These are phyloP conservation scores for Margarornis squamiger DNA, from an alignment of 2,797 vertebrate species.

Conservation along the genomic window DNA sequence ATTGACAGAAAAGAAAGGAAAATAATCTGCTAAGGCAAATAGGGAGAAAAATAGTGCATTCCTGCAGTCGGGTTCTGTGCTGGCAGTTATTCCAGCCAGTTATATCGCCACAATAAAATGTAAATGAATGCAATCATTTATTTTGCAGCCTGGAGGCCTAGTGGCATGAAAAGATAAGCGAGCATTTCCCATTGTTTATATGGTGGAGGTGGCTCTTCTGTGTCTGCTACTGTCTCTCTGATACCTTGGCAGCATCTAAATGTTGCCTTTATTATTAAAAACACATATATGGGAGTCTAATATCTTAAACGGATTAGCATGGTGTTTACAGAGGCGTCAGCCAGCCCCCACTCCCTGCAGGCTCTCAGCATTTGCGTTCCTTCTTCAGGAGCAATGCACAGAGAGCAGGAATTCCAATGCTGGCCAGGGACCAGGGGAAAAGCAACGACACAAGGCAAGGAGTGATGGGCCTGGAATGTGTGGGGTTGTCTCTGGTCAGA, in stretches of 20 bases:
- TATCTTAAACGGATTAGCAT: constrained; percentile 46
- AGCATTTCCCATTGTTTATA: constrained; percentile 65
- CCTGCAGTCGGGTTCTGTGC: neutral
- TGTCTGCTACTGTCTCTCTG: neutral
- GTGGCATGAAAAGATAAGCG: constrained; percentile 63
- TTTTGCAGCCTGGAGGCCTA: constrained; percentile 58
- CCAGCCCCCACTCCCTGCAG: neutral
- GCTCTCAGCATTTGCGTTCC: neutral
- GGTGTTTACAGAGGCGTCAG: neutral
- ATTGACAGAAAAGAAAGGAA: neutral
- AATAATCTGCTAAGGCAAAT: constrained; percentile 9
- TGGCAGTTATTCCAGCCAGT: constrained; percentile 27
- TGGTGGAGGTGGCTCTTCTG: constrained; percentile 32
- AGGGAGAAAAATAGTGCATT: constrained; percentile 36
- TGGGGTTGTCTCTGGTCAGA: neutral
- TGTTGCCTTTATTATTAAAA: constrained; percentile 57
- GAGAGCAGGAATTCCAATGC: constrained; percentile 17
- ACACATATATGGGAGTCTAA: constrained; percentile 48
- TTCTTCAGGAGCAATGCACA: neutral
- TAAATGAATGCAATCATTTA: constrained; percentile 65
- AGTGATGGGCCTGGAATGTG: neutral
- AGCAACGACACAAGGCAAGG: neutral
- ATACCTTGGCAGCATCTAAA: constrained; percentile 58
- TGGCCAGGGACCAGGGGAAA: neutral
- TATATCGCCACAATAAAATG: constrained; percentile 61